phyloP scores from a whole-genome alignment of 2,113 vertebrate species.

The Onychorhynchus coronatus region DNA sequence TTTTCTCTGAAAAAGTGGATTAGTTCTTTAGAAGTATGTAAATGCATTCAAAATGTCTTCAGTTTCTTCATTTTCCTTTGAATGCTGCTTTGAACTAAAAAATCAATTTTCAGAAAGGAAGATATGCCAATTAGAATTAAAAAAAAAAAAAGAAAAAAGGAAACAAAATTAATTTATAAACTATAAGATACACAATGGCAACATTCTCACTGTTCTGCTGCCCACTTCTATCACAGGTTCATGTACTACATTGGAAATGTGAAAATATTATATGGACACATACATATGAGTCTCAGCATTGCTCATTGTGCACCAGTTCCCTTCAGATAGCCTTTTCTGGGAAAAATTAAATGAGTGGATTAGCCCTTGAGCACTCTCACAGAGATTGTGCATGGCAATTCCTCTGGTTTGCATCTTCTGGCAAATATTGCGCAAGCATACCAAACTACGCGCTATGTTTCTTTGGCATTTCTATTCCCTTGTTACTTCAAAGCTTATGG shows the following conservation, averaged over 20 bases:
- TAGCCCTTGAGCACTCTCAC: background rate
- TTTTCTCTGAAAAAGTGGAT: constrained; percentile 40
- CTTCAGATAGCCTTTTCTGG: background rate
- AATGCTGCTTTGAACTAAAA: constrained; percentile 60
- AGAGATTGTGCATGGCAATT: background rate
- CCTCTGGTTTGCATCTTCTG: background rate
- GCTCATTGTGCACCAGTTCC: background rate
- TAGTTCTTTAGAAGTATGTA: constrained; percentile 50
- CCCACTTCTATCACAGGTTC: background rate
- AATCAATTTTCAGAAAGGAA: constrained; percentile 49
- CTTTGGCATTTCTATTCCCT: background rate
- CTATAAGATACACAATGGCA: background rate
- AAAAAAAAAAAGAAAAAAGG: background rate
- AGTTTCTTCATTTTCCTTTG: constrained; percentile 18
- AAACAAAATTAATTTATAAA: background rate
- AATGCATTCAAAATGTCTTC: constrained; percentile 52
- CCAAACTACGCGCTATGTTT: background rate
- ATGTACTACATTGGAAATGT: background rate
- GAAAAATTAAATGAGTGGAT: background rate
- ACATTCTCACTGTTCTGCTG: background rate
- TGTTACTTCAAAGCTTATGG: background rate
- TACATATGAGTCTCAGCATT: background rate
- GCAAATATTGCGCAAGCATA: background rate
- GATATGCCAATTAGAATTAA: constrained; percentile 24
- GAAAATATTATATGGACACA: background rate